Percentiles rank a stretch among this genome's conserved stretches.
Evolutionary conservation across 2,797 vertebrate species (phyloP).

Genomic region (Pampus argenteus): DNA sequence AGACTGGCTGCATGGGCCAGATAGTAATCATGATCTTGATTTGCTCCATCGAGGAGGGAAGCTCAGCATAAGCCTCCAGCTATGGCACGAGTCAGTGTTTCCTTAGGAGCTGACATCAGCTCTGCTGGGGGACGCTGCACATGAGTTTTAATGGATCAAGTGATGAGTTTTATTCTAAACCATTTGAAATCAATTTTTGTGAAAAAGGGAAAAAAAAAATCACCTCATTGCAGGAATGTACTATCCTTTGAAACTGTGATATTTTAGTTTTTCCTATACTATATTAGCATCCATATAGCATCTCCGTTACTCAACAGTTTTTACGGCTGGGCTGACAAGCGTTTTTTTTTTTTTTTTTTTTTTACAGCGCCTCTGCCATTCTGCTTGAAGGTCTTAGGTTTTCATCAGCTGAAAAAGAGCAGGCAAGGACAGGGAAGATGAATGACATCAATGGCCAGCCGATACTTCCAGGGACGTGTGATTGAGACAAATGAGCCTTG

Average conservation of each 20-base stretch:
- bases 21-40: slow-evolving; percentile 82
- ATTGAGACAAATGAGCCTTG: slow-evolving; percentile 88
- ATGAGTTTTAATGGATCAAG: slow-evolving; percentile 48
- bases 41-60: slow-evolving; percentile 71
- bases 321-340: slow-evolving; percentile 63
- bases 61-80: slow-evolving; percentile 64
- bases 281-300: neutral
- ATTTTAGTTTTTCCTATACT: neutral
- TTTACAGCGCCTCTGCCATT: slow-evolving; percentile 58
- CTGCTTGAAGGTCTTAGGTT: slow-evolving; percentile 79
- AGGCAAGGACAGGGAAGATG: slow-evolving; percentile 85
- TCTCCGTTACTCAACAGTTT: slow-evolving; percentile 51
- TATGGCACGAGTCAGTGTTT: slow-evolving; percentile 69
- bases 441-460: slow-evolving; percentile 85
- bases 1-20: slow-evolving; percentile 73
- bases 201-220: no score
- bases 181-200: slow-evolving; percentile 38
- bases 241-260: neutral
- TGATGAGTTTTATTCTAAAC: slow-evolving; percentile 34
- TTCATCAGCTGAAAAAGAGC: slow-evolving; percentile 81
- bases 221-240: neutral
- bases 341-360: no score
- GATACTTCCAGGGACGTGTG: slow-evolving; percentile 85
- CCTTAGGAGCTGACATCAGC: slow-evolving; percentile 64
- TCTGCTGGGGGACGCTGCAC: slow-evolving; percentile 11